Conservation (phyloP, 1,140 invertebrate genomes). For the Brachionus rubens region DNA sequence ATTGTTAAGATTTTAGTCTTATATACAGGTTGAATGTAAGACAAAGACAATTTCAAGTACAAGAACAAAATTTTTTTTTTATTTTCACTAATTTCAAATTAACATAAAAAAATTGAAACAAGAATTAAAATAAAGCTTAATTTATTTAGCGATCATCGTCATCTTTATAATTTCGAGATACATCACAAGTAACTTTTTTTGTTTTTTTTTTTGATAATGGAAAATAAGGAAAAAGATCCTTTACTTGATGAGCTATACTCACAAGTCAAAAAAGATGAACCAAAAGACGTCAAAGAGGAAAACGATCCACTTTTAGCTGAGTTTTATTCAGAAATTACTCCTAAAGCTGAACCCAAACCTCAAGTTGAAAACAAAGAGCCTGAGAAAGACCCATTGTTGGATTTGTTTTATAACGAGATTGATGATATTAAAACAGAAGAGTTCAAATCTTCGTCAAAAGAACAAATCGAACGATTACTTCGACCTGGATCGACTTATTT, state of each 20-base stretch:
- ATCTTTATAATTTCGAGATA: constrained; percentile 20
- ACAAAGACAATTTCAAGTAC: too few relatives aligned
- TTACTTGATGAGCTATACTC: too few relatives aligned
- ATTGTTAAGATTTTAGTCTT: too few relatives aligned
- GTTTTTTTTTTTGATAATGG: neutral
- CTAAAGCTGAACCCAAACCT: too few relatives aligned
- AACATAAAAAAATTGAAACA: neutral
- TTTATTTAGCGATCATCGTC: constrained; percentile 33
- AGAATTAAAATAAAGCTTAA: constrained; percentile 36
- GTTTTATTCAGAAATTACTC: too few relatives aligned
- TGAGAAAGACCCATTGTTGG: neutral
- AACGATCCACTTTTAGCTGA: too few relatives aligned
- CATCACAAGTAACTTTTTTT: constrained; percentile 20
- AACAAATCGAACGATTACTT: constrained; percentile 87
- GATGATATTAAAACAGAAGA: constrained; percentile 22
- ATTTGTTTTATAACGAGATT: constrained; percentile 4
- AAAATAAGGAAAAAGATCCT: too few relatives aligned
- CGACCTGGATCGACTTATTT: constrained; percentile 90
- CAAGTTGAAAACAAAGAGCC: neutral
- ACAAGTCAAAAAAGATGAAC: too few relatives aligned
- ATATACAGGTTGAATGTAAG: too few relatives aligned
- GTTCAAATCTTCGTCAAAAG: constrained; percentile 65
- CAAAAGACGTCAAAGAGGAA: too few relatives aligned
- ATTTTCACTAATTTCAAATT: neutral
- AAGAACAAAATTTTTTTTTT: too few relatives aligned